A percentile compares a stretch with the other conserved stretches of the same genome.
These are phyloP conservation scores for Drosophila yakuba DNA, from an alignment of 1,140 invertebrate genomes.

Conservation along the genomic window DNA sequence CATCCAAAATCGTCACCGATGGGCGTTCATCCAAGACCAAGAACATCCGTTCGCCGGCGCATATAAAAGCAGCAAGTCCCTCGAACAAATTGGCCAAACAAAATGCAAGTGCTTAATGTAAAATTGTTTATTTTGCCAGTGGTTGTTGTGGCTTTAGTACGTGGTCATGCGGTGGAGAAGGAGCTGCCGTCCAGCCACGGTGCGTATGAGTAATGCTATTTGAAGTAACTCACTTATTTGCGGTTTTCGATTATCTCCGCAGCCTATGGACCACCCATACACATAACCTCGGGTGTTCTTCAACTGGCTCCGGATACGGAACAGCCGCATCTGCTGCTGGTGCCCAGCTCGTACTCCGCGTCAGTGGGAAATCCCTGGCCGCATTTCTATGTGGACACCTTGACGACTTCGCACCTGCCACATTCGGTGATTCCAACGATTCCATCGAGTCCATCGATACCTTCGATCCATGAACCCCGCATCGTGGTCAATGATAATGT, in stretches of 20 bases:
- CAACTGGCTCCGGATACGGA: constrained; percentile 53
- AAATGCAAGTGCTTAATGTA: constrained; percentile 26
- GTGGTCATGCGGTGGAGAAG: constrained; percentile 11
- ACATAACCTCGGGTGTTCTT: constrained; percentile 64
- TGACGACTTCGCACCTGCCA: constrained; percentile 33
- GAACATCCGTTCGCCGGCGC: constrained; percentile 35
- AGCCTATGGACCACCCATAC: constrained; percentile 61
- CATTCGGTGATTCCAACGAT: constrained; percentile 5
- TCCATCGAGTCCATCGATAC: neutral
- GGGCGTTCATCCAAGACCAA: constrained; percentile 59
- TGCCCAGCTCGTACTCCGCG: constrained; percentile 14
- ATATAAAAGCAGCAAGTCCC: constrained; percentile 36
- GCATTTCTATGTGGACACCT: constrained; percentile 41
- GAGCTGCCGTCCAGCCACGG: constrained; percentile 21
- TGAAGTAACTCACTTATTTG: neutral
- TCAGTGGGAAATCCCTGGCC: constrained; percentile 21
- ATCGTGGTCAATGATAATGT: constrained; percentile 51
- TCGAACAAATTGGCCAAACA: neutral
- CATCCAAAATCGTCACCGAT: constrained; percentile 47
- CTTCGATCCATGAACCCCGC: constrained; percentile 15
- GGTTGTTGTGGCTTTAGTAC: neutral
- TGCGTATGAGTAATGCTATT: constrained; percentile 42
- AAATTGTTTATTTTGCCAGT: constrained; percentile 16
- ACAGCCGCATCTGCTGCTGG: constrained; percentile 46
- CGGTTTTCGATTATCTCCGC: neutral